A percentile compares a stretch with the other conserved stretches of the same genome.
Conservation (phyloP, 2,797 vertebrate species). For the Adelosebastes latens region DNA sequence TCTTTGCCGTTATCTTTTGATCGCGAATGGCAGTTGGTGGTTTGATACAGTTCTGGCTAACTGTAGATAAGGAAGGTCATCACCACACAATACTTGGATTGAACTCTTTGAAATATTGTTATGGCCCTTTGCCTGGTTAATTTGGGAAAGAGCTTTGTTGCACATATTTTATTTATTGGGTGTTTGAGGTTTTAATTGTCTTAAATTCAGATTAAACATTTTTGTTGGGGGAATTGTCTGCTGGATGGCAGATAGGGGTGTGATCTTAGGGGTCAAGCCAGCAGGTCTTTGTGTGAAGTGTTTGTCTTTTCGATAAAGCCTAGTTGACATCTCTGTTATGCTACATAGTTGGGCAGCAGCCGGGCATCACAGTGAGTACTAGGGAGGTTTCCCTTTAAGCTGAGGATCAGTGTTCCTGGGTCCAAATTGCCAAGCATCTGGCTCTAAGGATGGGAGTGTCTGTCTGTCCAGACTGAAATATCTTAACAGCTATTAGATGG, state of each 20-base stretch:
- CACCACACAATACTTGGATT: background rate
- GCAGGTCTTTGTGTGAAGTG: background rate
- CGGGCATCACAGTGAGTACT: background rate
- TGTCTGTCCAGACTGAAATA: background rate
- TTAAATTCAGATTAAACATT: background rate
- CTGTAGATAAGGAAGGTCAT: background rate
- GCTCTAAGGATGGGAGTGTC: background rate
- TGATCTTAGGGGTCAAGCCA: background rate
- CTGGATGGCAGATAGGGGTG: background rate
- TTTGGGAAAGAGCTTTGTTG: background rate
- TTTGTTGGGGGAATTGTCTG: background rate
- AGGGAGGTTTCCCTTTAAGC: background rate
- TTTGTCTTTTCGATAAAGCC: background rate
- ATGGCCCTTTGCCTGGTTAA: background rate
- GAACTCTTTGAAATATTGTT: background rate
- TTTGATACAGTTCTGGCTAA: background rate
- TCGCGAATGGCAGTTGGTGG: background rate
- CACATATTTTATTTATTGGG: background rate
- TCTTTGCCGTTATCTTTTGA: background rate
- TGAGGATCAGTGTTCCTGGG: background rate
- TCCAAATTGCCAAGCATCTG: background rate
- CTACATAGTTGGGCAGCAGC: background rate
- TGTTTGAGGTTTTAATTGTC: background rate
- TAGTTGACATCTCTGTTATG: background rate
- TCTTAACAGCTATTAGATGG: background rate